These are phyloP conservation scores for Tuberolachnus salignus DNA, from an alignment of 2,888 invertebrate genomes.

Conservation along the genomic window DNA sequence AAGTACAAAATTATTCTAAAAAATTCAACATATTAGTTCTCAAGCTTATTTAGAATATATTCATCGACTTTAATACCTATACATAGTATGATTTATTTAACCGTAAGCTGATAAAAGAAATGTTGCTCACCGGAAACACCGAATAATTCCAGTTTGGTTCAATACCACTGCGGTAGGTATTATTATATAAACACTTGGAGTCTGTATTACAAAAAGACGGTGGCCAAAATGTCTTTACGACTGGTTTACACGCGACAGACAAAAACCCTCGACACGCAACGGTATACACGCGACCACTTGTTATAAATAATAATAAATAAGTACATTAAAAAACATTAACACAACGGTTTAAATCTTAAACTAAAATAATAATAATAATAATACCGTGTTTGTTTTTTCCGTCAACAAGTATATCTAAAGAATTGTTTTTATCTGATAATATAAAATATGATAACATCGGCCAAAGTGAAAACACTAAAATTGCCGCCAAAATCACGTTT, in stretches of 20 bases:
- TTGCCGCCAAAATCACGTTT: not conserved
- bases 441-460: slow-evolving; percentile 7
- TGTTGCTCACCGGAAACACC: slow-evolving; percentile 4
- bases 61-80: not conserved
- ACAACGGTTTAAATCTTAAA: not conserved
- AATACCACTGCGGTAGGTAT: not conserved
- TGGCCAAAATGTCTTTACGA: not conserved
- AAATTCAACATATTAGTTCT: too few species aligned
- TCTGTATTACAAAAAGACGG: not conserved
- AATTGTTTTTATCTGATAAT: slow-evolving; percentile 10
- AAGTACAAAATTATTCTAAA: too few species aligned
- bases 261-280: slow-evolving; percentile 4
- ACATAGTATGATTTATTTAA: not conserved
- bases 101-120: not conserved
- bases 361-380: not conserved
- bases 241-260: slow-evolving; percentile 17
- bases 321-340: not conserved
- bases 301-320: not conserved
- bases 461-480: not conserved
- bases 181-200: not conserved
- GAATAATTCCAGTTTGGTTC: not conserved
- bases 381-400: slow-evolving; percentile 4
- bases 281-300: slow-evolving; percentile 37
- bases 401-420: not conserved
- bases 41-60: not conserved